Conservation (phyloP, 23 tunicate genomes). For the Diplosoma virens region DNA sequence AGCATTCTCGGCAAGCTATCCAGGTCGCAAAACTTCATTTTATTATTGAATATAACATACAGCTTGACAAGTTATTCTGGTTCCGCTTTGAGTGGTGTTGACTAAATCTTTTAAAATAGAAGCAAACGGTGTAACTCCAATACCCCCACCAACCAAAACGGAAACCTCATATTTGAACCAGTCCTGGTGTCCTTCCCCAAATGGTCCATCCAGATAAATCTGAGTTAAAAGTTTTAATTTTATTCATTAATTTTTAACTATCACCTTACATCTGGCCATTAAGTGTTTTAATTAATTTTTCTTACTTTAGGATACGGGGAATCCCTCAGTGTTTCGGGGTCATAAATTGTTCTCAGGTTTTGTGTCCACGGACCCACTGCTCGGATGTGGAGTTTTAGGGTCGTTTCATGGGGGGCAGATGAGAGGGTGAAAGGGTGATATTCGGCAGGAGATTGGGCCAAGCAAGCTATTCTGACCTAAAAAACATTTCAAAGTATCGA, state of each 20-base stretch:
- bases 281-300: background rate
- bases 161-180: constrained; percentile 90
- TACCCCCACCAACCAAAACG: constrained; percentile 95
- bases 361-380: constrained; percentile 98
- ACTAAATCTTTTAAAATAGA: constrained; percentile 93
- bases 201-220: constrained; percentile 95
- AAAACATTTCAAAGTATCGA: too few species aligned
- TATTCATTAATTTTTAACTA: background rate
- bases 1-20: too few species aligned
- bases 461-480: constrained; percentile 85
- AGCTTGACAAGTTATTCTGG: constrained; percentile 34
- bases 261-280: background rate
- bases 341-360: constrained; percentile 60
- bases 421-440: constrained; percentile 97
- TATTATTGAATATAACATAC: too few species aligned
- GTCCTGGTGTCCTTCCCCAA: constrained; percentile 99
- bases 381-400: constrained; percentile 76
- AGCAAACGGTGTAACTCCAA: constrained; percentile 99
- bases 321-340: constrained; percentile 47
- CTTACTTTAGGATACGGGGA: constrained; percentile 79
- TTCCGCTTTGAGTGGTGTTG: constrained; percentile 44
- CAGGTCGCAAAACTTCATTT: too few species aligned
- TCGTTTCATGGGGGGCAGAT: constrained; percentile 84
- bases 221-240: background rate
- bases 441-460: constrained; percentile 75